A percentile compares a stretch with the other conserved stretches of the same genome.
Evolutionary conservation across 2,797 vertebrate species (phyloP).

Genomic region (Syngnathus acus): DNA sequence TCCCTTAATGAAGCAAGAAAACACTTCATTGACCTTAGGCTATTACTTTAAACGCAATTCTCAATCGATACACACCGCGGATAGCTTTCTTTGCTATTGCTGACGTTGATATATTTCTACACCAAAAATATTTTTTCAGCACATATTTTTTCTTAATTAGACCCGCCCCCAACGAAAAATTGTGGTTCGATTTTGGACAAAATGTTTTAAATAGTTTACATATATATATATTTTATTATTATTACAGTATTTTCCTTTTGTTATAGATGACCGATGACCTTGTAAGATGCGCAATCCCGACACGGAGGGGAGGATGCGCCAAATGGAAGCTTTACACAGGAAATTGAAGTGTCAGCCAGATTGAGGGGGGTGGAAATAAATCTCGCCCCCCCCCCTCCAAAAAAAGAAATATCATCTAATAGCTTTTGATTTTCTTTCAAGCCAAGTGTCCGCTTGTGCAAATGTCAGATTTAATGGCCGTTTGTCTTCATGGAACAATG

Average conservation of each 20-base stretch:
- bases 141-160: neutral
- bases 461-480: constrained; percentile 46
- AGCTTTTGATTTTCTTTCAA: constrained; percentile 31
- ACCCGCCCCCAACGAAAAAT: no score
- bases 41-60: constrained; percentile 59
- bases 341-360: constrained; percentile 60
- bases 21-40: constrained; percentile 59
- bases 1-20: constrained; percentile 59
- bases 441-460: constrained; percentile 34
- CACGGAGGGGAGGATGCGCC: constrained; percentile 38
- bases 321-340: constrained; percentile 57
- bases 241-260: constrained; percentile 8
- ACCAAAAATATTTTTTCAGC: neutral
- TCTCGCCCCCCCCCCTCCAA: neutral
- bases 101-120: neutral
- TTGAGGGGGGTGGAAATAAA: constrained; percentile 18
- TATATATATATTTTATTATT: no score
- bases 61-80: constrained; percentile 51
- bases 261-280: constrained; percentile 40
- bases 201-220: no score
- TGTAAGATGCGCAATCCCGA: constrained; percentile 51
- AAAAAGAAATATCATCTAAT: constrained; percentile 28
- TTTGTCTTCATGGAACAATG: constrained; percentile 29
- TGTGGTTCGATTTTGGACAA: no score
- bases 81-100: neutral